Base-by-base conservation (phyloP, 2,888 invertebrate genomes). In the Lithophane semibrunnea region DNA sequence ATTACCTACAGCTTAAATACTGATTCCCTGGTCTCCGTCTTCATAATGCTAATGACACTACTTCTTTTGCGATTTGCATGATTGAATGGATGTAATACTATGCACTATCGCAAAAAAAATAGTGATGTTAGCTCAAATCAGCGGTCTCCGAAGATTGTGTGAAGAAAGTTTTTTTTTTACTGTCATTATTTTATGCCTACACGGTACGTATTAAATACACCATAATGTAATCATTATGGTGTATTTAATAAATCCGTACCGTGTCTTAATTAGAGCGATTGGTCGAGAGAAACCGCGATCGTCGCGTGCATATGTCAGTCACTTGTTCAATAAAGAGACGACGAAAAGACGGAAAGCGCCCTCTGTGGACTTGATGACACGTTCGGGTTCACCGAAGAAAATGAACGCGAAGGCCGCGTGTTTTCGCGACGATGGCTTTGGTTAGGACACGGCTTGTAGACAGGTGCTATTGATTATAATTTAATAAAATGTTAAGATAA, bases 61-160 rank as follows among this genome's bases (percentile, higher is more conserved):
- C 75, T 76, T 76, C 75, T 76, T 76, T 76, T 76, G 75, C 75
- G 56, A 78, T 76, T 76, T 76, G 79, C 75, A 76, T 78, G 66
- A 54, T 78, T 58, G 5, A 21, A 16, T 42, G 3, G 0, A 3
- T 4, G 2, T 4, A 24, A 66, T 77, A 76, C 56, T 66, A 76
- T 76, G 75, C 75, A 76, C 66, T 42, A 58, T 66, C 75, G 75
- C 75, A 77, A 77, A 80, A 77, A 54, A 72, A 80, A 76, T 76
- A 78, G 79, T 58, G 49, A 8, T 76, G 56, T 78, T 9, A 66
- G 67, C 56, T 49, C 0, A 5, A 18, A 13, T 18, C 75, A 58
- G 12, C 78, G 21, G 64, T 1, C 24, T 49, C 29, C 49, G 63
- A 66, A 49, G 37, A 66, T 49, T 42, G 0, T 0, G 13, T 47